These are phyloP conservation scores for Odontothrips loti DNA, from an alignment of 2,888 invertebrate species.

Conservation along the genomic window DNA sequence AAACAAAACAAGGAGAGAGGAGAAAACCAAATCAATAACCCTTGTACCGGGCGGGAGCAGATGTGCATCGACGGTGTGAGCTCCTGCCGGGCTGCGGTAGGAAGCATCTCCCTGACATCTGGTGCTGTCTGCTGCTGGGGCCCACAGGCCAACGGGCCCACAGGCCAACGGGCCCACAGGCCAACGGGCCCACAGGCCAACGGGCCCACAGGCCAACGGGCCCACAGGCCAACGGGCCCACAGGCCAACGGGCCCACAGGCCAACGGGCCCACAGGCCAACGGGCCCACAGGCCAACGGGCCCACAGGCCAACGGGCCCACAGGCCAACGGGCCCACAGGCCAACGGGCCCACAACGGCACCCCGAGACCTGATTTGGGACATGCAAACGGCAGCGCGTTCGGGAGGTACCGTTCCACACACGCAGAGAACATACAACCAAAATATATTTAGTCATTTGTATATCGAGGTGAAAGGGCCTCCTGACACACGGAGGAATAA, in stretches of 20 bases:
- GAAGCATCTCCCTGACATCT: not conserved
- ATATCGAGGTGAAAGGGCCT: too few relatives aligned
- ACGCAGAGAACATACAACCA: too few relatives aligned
- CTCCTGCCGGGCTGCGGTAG: not conserved
- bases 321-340: too few relatives aligned
- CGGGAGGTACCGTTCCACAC: too few relatives aligned
- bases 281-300: not conserved
- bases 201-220: not conserved
- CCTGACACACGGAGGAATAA: too few relatives aligned
- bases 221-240: too few relatives aligned
- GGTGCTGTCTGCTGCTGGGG: not conserved
- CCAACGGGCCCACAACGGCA: not conserved
- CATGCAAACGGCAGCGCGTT: too few relatives aligned
- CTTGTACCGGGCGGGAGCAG: not conserved
- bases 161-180: not conserved
- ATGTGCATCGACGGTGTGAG: not conserved
- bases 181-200: not conserved
- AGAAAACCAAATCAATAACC: constrained; percentile 8
- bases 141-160: too few relatives aligned
- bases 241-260: not conserved
- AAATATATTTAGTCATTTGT: too few relatives aligned
- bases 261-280: too few relatives aligned
- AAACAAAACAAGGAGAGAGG: not conserved
- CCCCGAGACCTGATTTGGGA: too few relatives aligned
- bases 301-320: not conserved